These are phyloP conservation scores for Dreissena polymorpha DNA, from an alignment of 1,140 invertebrate species.

Conservation along the genomic window DNA sequence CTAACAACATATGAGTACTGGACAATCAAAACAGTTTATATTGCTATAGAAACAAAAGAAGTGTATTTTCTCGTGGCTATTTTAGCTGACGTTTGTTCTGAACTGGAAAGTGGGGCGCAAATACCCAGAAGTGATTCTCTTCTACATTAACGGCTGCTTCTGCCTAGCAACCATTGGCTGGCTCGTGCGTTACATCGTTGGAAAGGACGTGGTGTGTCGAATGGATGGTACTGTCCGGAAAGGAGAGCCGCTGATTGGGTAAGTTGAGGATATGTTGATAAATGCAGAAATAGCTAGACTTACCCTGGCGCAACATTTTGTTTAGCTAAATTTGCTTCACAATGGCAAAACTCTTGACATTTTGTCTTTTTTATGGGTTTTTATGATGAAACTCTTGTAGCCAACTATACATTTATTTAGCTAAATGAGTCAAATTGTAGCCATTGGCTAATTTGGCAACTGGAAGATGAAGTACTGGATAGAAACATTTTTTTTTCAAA, in stretches of 20 bases:
- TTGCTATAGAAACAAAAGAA: too few relatives aligned
- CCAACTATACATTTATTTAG: too few relatives aligned
- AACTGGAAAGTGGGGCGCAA: constrained; percentile 95
- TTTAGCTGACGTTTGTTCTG: constrained; percentile 90
- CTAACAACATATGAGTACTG: too few relatives aligned
- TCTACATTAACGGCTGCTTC: constrained; percentile 93
- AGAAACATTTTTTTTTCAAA: too few relatives aligned
- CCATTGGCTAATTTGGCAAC: too few relatives aligned
- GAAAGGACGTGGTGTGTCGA: constrained; percentile 93
- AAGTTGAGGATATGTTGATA: constrained; percentile 30
- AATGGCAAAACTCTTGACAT: not conserved
- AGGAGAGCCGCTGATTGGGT: constrained; percentile 88
- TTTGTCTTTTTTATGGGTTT: too few relatives aligned
- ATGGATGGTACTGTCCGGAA: constrained; percentile 93
- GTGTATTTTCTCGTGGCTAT: too few relatives aligned
- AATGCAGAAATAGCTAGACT: not conserved
- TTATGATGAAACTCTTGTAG: too few relatives aligned
- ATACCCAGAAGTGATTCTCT: constrained; percentile 94
- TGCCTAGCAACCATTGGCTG: constrained; percentile 92
- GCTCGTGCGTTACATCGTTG: constrained; percentile 91
- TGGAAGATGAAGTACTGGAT: too few relatives aligned
- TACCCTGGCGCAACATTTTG: not conserved
- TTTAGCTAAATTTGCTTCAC: not conserved
- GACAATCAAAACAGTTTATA: too few relatives aligned
- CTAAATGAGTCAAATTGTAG: too few relatives aligned